These are phyloP conservation scores for Halichondria panicea DNA, from an alignment of 37 sponge, comb jelly and placozoan species.

Conservation along the genomic window DNA sequence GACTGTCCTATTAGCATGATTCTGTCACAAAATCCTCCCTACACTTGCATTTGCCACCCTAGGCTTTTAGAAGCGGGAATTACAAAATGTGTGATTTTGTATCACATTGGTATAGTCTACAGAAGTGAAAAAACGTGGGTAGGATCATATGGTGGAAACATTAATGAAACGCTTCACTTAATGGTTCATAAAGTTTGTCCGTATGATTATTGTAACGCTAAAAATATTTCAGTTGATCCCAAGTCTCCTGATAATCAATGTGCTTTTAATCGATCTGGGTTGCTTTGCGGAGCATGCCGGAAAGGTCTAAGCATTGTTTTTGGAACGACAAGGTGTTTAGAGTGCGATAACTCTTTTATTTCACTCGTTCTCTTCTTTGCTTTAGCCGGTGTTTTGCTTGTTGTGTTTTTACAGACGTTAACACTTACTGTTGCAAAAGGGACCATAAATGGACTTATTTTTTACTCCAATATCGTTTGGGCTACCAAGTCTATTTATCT, in stretches of 20 bases:
- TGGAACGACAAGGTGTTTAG: background rate
- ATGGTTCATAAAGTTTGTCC: slow-evolving; percentile 6
- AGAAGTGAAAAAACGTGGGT: no score
- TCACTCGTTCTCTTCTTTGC: slow-evolving; percentile 4
- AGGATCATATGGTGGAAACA: no score
- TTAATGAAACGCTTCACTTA: no score
- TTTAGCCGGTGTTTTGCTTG: background rate
- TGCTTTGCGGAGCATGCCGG: slow-evolving; percentile 12
- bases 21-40: no score
- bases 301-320: background rate
- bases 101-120: no score
- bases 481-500: background rate
- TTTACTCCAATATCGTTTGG: slow-evolving; percentile 6
- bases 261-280: background rate
- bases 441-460: slow-evolving; percentile 9
- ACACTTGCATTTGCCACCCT: no score
- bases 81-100: no score
- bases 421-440: slow-evolving; percentile 8
- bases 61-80: no score
- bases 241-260: background rate
- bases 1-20: no score
- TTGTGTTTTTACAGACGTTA: background rate
- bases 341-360: background rate
- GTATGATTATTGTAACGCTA: slow-evolving; percentile 5
- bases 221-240: background rate